Evolutionary conservation across 2,888 invertebrate species (phyloP).

Genomic region (Scaptomyza reducta): DNA sequence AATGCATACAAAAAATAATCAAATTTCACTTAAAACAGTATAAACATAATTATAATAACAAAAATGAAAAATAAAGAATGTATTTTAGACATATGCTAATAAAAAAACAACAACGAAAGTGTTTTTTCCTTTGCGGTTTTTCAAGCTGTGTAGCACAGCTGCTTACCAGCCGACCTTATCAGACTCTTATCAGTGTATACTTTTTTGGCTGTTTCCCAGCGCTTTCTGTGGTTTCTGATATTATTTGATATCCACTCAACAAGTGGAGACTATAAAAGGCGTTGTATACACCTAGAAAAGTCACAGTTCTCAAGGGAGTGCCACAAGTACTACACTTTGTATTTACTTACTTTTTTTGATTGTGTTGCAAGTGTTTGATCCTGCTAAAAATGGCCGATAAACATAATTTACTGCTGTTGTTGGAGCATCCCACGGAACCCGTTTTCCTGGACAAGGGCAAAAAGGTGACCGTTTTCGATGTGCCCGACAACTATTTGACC

Average conservation of each 20-base stretch:
- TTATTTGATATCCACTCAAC: neutral
- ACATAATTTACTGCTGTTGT: slow-evolving; percentile 87
- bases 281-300: neutral
- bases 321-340: slow-evolving; percentile 7
- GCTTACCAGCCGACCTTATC: slow-evolving; percentile 36
- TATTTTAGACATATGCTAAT: slow-evolving; percentile 72
- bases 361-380: slow-evolving; percentile 1
- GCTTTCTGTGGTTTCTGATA: slow-evolving; percentile 49
- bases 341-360: neutral
- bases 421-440: slow-evolving; percentile 91
- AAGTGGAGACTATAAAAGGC: slow-evolving; percentile 56
- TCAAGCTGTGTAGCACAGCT: slow-evolving; percentile 8
- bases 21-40: slow-evolving; percentile 73
- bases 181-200: neutral
- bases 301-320: slow-evolving; percentile 61
- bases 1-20: slow-evolving; percentile 49
- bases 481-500: slow-evolving; percentile 87
- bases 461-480: slow-evolving; percentile 86
- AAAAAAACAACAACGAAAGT: slow-evolving; percentile 11
- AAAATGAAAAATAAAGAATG: slow-evolving; percentile 60
- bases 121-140: slow-evolving; percentile 53
- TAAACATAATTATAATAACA: slow-evolving; percentile 45
- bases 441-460: slow-evolving; percentile 91
- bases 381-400: slow-evolving; percentile 82
- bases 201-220: slow-evolving; percentile 27